These are phyloP conservation scores for Meteorus colon DNA, from an alignment of 2,888 invertebrate genomes.

Conservation along the genomic window DNA sequence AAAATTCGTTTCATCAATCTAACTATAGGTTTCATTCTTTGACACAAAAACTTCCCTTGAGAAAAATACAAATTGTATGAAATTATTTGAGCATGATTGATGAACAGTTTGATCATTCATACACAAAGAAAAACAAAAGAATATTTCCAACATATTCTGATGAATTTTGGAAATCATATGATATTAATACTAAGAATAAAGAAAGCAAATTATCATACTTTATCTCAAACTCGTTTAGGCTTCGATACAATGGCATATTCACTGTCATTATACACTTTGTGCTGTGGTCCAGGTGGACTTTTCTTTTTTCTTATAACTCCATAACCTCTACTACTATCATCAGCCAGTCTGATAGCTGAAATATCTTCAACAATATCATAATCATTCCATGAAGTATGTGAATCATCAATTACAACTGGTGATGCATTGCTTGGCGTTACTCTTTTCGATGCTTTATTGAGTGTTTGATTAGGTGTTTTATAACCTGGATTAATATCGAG, in stretches of 20 bases:
- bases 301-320: slow-evolving; percentile 82
- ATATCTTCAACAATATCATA: slow-evolving; percentile 83
- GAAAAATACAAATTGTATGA: no score
- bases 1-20: no score
- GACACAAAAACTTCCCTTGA: no score
- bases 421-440: slow-evolving; percentile 52
- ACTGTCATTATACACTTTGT: slow-evolving; percentile 83
- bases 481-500: slow-evolving; percentile 80
- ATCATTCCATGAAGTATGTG: slow-evolving; percentile 78
- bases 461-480: slow-evolving; percentile 76
- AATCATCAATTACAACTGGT: slow-evolving; percentile 50
- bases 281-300: slow-evolving; percentile 75
- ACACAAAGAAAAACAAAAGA: no score
- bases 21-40: no score
- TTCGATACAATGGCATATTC: slow-evolving; percentile 90
- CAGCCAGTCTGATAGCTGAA: slow-evolving; percentile 83
- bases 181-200: slow-evolving; percentile 35
- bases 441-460: slow-evolving; percentile 53
- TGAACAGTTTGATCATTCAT: no score
- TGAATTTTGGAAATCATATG: not conserved
- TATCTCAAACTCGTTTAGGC: slow-evolving; percentile 84
- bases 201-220: slow-evolving; percentile 40
- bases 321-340: slow-evolving; percentile 87
- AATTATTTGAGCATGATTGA: no score
- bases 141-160: not conserved